A percentile compares a stretch with the other conserved stretches of the same genome.
phyloP scores from a whole-genome alignment of 2,113 vertebrate genomes.

The Aegypius monachus region DNA sequence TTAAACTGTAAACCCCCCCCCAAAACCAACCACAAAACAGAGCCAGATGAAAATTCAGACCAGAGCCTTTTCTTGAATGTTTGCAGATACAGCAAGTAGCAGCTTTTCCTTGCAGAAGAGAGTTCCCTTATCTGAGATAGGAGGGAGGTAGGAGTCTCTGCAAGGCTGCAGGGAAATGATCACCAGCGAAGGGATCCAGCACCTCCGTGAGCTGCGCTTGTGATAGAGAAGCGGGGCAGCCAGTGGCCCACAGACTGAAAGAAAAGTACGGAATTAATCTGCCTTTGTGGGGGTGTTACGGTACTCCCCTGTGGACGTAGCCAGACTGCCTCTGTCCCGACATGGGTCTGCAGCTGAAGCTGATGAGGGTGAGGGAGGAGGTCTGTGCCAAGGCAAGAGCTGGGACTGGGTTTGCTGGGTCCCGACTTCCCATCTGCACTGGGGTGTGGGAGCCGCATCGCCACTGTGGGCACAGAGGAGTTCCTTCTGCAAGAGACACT shows the following conservation, averaged over 20 bases:
- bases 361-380: neutral
- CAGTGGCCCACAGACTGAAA: neutral
- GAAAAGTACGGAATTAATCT: neutral
- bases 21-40: neutral
- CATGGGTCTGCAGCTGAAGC: neutral
- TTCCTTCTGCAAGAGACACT: neutral
- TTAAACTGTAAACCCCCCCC: neutral
- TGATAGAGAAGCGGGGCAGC: neutral
- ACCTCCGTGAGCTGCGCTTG: neutral
- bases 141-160: neutral
- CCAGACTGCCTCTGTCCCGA: neutral
- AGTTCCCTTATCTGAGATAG: neutral
- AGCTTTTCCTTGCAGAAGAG: neutral
- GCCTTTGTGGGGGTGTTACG: fast-evolving
- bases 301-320: neutral
- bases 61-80: neutral
- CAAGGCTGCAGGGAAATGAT: fast-evolving
- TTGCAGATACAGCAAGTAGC: neutral
- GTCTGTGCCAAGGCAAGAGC: neutral
- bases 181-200: fast-evolving
- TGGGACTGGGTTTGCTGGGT: neutral
- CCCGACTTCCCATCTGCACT: neutral
- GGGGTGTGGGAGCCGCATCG: neutral
- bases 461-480: neutral
- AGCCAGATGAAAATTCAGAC: neutral